Conservation (phyloP, 2,888 invertebrate species). For the Tiphia femorata region DNA sequence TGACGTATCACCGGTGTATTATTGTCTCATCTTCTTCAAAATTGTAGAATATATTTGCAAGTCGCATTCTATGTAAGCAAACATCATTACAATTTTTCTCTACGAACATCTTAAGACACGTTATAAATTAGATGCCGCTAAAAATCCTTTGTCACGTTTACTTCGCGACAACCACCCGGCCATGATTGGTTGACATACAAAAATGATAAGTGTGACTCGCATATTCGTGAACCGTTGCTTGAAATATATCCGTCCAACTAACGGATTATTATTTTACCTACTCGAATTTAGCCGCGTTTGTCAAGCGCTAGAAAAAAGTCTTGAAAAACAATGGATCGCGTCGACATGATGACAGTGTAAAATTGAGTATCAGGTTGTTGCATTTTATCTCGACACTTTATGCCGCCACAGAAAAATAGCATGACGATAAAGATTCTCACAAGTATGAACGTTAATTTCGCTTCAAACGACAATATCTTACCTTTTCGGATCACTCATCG, state of each 20-base stretch:
- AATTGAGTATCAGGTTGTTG: slow-evolving; percentile 61
- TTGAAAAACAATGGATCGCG: slow-evolving; percentile 48
- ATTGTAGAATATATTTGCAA: not conserved
- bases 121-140: slow-evolving; percentile 5
- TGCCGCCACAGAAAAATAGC: slow-evolving; percentile 3
- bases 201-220: slow-evolving; percentile 34
- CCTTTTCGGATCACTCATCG: slow-evolving; percentile 64
- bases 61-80: not conserved
- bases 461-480: slow-evolving; percentile 33
- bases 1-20: too few species aligned
- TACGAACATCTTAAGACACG: too few species aligned
- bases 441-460: not conserved
- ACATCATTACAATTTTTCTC: not conserved
- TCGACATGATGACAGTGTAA: slow-evolving; percentile 70
- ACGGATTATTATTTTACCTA: not conserved
- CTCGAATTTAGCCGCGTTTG: not conserved
- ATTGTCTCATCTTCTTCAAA: not conserved
- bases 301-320: slow-evolving; percentile 5
- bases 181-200: slow-evolving; percentile 37
- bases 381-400: slow-evolving; percentile 28
- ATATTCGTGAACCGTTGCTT: not conserved
- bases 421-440: slow-evolving; percentile 17
- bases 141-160: slow-evolving; percentile 50
- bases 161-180: slow-evolving; percentile 32
- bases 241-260: not conserved